Conservation (phyloP, 2,113 vertebrate species). For the Erinaceus europaeus region DNA sequence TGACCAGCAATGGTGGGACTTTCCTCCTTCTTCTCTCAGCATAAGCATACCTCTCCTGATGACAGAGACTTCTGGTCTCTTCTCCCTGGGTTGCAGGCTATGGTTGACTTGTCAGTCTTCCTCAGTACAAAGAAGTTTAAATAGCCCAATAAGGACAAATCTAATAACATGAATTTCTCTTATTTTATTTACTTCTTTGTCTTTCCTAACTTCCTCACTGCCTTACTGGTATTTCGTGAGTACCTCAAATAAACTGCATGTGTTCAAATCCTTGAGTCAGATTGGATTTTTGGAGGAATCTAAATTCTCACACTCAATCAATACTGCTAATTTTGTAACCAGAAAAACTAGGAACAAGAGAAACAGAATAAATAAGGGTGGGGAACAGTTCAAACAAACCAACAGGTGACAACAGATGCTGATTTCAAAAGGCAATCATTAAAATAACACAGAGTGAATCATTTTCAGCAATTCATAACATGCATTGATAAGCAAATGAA, state of each 20-base stretch:
- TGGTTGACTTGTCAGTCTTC: background rate
- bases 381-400: background rate
- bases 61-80: background rate
- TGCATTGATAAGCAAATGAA: background rate
- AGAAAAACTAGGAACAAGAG: background rate
- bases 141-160: background rate
- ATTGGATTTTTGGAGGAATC: background rate
- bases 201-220: background rate
- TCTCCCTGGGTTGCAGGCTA: accelerated
- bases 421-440: background rate
- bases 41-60: background rate
- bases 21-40: background rate
- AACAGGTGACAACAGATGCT: background rate
- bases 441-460: background rate
- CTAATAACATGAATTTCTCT: background rate
- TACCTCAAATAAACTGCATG: background rate
- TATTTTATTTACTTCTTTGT: background rate
- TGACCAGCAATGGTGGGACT: background rate
- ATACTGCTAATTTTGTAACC: background rate
- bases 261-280: background rate
- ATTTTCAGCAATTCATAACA: background rate
- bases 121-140: too few species aligned
- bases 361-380: accelerated
- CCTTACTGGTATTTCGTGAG: background rate
- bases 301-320: background rate